phyloP scores from a whole-genome alignment of 2,888 invertebrate species.

The Sarcophaga variegata region DNA sequence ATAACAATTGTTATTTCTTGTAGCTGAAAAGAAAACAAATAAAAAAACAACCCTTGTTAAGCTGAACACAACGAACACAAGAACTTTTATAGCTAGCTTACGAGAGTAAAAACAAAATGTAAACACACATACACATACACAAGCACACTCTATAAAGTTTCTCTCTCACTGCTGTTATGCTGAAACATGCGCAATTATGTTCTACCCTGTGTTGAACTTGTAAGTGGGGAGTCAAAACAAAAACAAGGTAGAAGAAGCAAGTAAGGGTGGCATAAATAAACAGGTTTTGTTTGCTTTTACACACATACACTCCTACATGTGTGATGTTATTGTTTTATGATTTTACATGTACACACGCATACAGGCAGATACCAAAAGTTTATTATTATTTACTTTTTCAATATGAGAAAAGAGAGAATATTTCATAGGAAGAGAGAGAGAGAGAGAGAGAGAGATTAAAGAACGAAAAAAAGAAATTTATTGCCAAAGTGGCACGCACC shows the following conservation, averaged over 20 bases:
- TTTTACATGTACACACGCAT: not conserved
- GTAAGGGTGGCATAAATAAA: conserved; percentile 46
- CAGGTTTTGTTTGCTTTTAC: conserved; percentile 16
- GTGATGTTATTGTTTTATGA: not conserved
- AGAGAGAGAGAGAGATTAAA: conserved; percentile 21
- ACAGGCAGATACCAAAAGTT: not conserved
- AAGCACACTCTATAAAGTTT: not conserved
- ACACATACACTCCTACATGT: not conserved
- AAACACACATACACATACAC: not conserved
- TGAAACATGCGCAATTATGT: conserved; percentile 40
- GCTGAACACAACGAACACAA: too few species aligned
- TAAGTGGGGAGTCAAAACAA: not conserved
- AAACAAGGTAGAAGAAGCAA: conserved; percentile 9
- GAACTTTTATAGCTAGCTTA: too few species aligned
- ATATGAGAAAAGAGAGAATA: conserved; percentile 5
- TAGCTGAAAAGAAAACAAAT: conserved; percentile 29
- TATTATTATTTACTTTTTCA: not conserved
- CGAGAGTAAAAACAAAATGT: not conserved
- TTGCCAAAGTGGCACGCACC: conserved; percentile 63
- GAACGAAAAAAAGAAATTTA: not conserved
- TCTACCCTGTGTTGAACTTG: conserved; percentile 15
- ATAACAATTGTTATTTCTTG: conserved; percentile 4
- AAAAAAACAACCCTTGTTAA: conserved; percentile 47
- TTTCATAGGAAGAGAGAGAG: conserved; percentile 16
- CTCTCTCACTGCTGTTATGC: not conserved